Evolutionary conservation across 92 coral and sea anemone genomes (phyloP).

Genomic region (Parazoanthus swiftii): DNA sequence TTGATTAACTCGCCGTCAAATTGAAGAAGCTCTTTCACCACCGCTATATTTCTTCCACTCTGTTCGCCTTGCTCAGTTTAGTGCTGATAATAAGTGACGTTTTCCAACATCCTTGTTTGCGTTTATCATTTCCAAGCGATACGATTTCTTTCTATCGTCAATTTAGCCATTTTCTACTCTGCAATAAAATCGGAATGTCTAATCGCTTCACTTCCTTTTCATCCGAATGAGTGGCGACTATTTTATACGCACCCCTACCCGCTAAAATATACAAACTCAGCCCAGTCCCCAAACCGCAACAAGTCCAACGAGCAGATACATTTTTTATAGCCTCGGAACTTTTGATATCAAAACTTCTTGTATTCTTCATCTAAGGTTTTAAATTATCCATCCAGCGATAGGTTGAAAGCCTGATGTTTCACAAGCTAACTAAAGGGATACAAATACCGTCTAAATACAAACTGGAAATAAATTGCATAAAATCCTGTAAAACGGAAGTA

Average conservation of each 20-base stretch:
- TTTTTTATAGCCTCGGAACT: no score
- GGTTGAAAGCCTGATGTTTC: no score
- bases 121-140: conserved; percentile 1
- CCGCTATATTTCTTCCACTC: conserved; percentile 8
- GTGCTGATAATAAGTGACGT: background rate
- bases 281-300: conserved; percentile 26
- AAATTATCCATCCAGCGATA: no score
- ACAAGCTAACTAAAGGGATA: no score
- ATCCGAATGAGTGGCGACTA: conserved; percentile 15
- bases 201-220: conserved; percentile 39
- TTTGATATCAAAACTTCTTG: no score
- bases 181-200: conserved; percentile 29
- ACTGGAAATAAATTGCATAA: no score
- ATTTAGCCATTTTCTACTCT: background rate
- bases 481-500: no score
- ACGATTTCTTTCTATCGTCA: conserved; percentile 1
- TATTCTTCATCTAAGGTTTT: no score
- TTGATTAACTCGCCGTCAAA: conserved; percentile 11
- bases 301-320: background rate
- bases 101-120: background rate
- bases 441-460: no score
- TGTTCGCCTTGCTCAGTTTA: conserved; percentile 1
- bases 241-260: conserved; percentile 27
- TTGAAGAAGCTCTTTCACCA: background rate
- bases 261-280: conserved; percentile 3